A percentile compares a stretch with the other conserved stretches of the same genome.
Evolutionary conservation across 1,140 invertebrate genomes (phyloP).

Genomic region (Caenorhabditis latens): DNA sequence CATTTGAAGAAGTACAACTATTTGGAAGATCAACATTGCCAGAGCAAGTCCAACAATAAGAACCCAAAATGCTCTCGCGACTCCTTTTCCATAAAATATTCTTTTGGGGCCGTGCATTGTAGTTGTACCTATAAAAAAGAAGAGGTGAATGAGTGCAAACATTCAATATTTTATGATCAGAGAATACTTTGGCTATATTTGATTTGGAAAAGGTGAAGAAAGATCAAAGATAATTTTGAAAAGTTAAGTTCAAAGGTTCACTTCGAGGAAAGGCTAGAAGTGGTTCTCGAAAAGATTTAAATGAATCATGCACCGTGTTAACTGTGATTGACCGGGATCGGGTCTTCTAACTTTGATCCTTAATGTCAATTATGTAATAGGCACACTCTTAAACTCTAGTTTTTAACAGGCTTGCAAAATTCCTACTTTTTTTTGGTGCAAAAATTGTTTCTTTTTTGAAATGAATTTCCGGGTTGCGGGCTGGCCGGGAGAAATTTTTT

Average conservation of each 20-base stretch:
- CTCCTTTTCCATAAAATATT: constrained; percentile 48
- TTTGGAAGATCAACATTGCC: constrained; percentile 33
- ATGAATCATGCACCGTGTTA: too few species aligned
- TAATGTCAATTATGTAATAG: too few species aligned
- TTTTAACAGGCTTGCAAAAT: too few species aligned
- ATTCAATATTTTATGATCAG: background rate
- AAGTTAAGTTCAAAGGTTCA: background rate
- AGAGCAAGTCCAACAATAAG: constrained; percentile 42
- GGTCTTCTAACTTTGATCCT: too few species aligned
- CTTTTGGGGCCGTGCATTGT: constrained; percentile 63
- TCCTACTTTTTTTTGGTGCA: too few species aligned
- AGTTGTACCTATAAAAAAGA: constrained; percentile 53
- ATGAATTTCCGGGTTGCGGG: too few species aligned
- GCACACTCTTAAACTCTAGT: too few species aligned
- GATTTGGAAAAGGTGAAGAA: background rate
- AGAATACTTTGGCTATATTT: background rate
- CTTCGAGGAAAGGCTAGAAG: background rate
- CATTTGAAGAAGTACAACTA: constrained; percentile 24
- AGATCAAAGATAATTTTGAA: constrained; percentile 30
- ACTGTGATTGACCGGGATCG: too few species aligned
- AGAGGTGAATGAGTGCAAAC: background rate
- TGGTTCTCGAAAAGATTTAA: too few species aligned
- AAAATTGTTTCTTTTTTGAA: too few species aligned
- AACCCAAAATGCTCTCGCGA: constrained; percentile 55
- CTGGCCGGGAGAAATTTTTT: too few species aligned